A percentile compares a stretch with the other conserved stretches of the same genome.
Conservation (phyloP, 2,797 vertebrate species). For the Salarias fasciatus region DNA sequence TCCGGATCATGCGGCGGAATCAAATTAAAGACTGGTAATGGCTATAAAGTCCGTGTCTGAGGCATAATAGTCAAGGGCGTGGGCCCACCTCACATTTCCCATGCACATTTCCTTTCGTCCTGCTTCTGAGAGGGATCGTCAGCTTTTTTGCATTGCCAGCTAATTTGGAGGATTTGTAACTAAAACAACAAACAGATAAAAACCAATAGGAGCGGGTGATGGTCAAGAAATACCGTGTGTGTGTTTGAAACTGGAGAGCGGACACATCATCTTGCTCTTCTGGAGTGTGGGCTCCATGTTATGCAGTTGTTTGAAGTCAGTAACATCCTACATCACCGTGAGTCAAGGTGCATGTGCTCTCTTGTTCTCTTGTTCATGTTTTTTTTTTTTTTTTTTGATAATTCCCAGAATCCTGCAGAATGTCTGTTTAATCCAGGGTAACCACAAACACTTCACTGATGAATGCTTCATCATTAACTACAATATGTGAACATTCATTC, state of each 20-base stretch:
- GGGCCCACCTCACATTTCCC: slow-evolving; percentile 68
- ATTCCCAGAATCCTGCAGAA: slow-evolving; percentile 3
- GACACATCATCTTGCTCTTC: slow-evolving; percentile 61
- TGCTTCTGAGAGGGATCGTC: slow-evolving; percentile 53
- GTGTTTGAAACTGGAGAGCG: slow-evolving; percentile 54
- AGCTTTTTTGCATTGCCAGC: slow-evolving; percentile 70
- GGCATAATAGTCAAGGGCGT: slow-evolving; percentile 64
- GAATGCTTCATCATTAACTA: too few species aligned
- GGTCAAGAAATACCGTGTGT: slow-evolving; percentile 49
- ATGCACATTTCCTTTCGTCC: slow-evolving; percentile 63
- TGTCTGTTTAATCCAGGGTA: too few species aligned
- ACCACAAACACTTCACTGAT: too few species aligned
- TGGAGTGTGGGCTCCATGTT: slow-evolving; percentile 46
- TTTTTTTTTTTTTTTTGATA: not conserved
- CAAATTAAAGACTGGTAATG: slow-evolving; percentile 73
- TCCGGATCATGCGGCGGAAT: slow-evolving; percentile 67
- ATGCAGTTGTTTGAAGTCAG: slow-evolving; percentile 44
- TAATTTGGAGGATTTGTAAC: slow-evolving; percentile 73
- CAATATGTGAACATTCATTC: too few species aligned
- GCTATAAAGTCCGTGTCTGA: slow-evolving; percentile 67
- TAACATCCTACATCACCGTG: slow-evolving; percentile 29
- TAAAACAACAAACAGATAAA: slow-evolving; percentile 66
- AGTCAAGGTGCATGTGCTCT: slow-evolving; percentile 27
- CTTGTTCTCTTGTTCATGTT: too few species aligned
- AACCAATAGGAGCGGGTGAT: slow-evolving; percentile 46